These are phyloP conservation scores for Tigriopus japonicus DNA, from an alignment of 1,140 invertebrate species.

Conservation along the genomic window DNA sequence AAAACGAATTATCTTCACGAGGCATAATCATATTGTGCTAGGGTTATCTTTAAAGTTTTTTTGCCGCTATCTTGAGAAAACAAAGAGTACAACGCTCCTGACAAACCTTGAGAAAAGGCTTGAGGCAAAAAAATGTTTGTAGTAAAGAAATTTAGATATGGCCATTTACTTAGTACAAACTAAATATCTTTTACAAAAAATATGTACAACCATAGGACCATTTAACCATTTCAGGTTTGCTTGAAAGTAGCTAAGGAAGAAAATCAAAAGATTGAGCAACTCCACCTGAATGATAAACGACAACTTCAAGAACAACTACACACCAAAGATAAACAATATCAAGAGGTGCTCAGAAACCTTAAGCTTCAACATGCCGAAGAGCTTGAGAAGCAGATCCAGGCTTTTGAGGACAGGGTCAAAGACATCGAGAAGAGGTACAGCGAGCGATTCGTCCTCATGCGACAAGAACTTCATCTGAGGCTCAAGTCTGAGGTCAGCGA, in stretches of 20 bases:
- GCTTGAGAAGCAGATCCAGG: constrained; percentile 40
- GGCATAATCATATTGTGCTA: too few relatives aligned
- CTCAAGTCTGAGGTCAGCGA: constrained; percentile 40
- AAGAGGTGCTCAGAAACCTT: constrained; percentile 41
- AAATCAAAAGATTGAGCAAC: constrained; percentile 47
- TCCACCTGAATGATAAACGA: constrained; percentile 56
- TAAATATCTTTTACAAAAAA: too few relatives aligned
- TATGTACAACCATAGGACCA: too few relatives aligned
- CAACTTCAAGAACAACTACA: constrained; percentile 47
- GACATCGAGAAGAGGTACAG: constrained; percentile 64
- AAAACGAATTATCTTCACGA: too few relatives aligned
- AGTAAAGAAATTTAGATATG: too few relatives aligned
- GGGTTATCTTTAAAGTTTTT: too few relatives aligned
- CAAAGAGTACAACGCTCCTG: too few relatives aligned
- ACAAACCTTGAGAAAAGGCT: too few relatives aligned
- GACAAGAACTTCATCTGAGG: constrained; percentile 50
- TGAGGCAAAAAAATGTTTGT: too few relatives aligned
- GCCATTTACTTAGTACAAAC: too few relatives aligned
- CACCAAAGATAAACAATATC: constrained; percentile 44
- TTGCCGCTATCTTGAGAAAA: too few relatives aligned
- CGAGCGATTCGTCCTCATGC: constrained; percentile 47
- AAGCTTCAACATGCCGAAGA: constrained; percentile 35
- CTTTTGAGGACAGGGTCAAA: constrained; percentile 50
- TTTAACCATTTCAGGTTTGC: constrained; percentile 35
- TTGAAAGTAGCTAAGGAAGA: constrained; percentile 52